A percentile compares a stretch with the other conserved stretches of the same genome.
phyloP scores from a whole-genome alignment of 2,797 vertebrate genomes.

The Yasuhikotakia modesta region DNA sequence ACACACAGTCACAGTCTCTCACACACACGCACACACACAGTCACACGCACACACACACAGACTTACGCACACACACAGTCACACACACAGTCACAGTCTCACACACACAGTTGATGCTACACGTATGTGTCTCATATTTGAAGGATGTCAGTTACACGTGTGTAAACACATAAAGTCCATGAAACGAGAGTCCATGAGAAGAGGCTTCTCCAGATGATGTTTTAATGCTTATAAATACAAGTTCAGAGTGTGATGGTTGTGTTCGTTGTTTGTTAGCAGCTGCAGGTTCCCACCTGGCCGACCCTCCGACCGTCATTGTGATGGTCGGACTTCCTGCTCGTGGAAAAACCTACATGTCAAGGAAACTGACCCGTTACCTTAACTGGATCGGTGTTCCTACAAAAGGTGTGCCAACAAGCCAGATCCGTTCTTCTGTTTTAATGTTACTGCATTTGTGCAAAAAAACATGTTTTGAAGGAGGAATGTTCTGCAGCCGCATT shows the following conservation, averaged over 20 bases:
- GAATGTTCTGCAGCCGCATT: not conserved
- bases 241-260: not conserved
- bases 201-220: not conserved
- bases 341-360: slow-evolving; percentile 97
- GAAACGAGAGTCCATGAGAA: not conserved
- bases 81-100: too few species aligned
- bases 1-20: too few species aligned
- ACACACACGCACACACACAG: too few species aligned
- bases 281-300: slow-evolving; percentile 87
- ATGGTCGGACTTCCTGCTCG: slow-evolving; percentile 97
- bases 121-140: too few species aligned
- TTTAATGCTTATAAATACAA: not conserved
- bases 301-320: slow-evolving; percentile 94
- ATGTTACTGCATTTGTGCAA: not conserved
- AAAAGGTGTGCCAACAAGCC: slow-evolving; percentile 80
- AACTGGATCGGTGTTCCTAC: slow-evolving; percentile 98
- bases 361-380: slow-evolving; percentile 98
- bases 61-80: too few species aligned
- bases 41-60: too few species aligned
- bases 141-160: not conserved
- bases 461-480: too few species aligned
- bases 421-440: not conserved
- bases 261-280: slow-evolving; percentile 60
- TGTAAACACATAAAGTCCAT: not conserved
- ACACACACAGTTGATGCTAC: too few species aligned